Percentiles rank a stretch among this genome's conserved stretches.
Conservation (phyloP, 2,888 invertebrate genomes). For the Eueremaeus valkanovi region DNA sequence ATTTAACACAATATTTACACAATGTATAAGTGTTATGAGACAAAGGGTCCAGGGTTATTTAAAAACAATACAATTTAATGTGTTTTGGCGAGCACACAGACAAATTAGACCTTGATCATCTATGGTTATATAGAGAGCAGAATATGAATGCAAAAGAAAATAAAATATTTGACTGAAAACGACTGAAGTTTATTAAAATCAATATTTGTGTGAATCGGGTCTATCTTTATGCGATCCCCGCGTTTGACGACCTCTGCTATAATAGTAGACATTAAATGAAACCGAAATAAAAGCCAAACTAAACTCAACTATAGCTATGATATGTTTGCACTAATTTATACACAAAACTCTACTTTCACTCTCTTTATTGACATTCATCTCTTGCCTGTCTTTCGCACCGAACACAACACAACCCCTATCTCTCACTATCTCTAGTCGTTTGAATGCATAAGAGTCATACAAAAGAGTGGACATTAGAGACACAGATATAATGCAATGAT, state of each 20-base stretch:
- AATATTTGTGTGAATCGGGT: too few relatives aligned
- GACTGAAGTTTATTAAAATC: too few relatives aligned
- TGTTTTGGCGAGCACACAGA: too few relatives aligned
- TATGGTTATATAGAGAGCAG: too few relatives aligned
- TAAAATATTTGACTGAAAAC: too few relatives aligned
- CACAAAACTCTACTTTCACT: not conserved
- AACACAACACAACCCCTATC: too few relatives aligned
- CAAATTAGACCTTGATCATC: too few relatives aligned
- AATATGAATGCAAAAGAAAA: too few relatives aligned
- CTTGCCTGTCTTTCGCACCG: not conserved
- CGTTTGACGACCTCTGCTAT: too few relatives aligned
- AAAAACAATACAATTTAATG: too few relatives aligned
- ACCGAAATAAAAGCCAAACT: not conserved
- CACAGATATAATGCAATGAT: slow-evolving; percentile 28
- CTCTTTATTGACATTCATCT: not conserved
- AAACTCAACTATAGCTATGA: not conserved
- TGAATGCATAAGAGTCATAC: not conserved
- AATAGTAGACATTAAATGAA: not conserved
- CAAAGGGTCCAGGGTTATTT: too few relatives aligned
- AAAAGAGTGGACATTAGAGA: not conserved
- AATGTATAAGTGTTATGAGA: not conserved
- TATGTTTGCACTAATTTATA: slow-evolving; percentile 1
- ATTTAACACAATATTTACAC: not conserved
- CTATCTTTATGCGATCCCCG: too few relatives aligned
- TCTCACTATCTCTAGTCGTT: not conserved